Conservation (phyloP, 2,797 vertebrate species). For the Tapera naevia region DNA sequence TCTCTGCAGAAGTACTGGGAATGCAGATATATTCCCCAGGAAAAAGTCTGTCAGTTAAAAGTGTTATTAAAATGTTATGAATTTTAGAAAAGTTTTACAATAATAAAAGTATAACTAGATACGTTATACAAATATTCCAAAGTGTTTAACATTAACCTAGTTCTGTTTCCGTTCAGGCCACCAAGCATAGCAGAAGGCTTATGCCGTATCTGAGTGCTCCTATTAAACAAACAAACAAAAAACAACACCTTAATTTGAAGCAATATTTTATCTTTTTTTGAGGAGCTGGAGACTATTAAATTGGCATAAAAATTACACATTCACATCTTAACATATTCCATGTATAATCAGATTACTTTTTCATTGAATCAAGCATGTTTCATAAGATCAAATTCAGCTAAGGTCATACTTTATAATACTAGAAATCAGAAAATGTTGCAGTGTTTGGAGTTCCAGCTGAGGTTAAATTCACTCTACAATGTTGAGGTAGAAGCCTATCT, state of each 20-base stretch:
- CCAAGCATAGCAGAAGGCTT: neutral
- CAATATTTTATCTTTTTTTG: neutral
- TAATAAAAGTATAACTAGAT: neutral
- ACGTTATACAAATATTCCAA: neutral
- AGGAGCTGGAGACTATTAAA: neutral
- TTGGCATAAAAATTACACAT: neutral
- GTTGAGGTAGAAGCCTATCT: neutral
- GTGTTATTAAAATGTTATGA: neutral
- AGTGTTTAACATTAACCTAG: neutral
- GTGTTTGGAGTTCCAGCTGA: neutral
- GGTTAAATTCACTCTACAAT: neutral
- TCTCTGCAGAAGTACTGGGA: neutral
- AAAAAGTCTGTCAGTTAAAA: neutral
- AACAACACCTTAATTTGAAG: too few species aligned
- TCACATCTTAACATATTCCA: neutral
- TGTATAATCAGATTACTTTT: neutral
- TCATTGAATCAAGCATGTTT: neutral
- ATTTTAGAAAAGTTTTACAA: neutral
- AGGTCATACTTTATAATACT: neutral
- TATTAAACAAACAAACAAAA: too few species aligned
- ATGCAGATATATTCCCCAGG: neutral
- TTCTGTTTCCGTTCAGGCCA: neutral
- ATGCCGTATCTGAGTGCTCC: neutral
- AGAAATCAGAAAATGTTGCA: neutral
- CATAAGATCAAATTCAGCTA: neutral